Evolutionary conservation across 2,888 invertebrate genomes (phyloP).

Genomic region (Nudaria mundana): DNA sequence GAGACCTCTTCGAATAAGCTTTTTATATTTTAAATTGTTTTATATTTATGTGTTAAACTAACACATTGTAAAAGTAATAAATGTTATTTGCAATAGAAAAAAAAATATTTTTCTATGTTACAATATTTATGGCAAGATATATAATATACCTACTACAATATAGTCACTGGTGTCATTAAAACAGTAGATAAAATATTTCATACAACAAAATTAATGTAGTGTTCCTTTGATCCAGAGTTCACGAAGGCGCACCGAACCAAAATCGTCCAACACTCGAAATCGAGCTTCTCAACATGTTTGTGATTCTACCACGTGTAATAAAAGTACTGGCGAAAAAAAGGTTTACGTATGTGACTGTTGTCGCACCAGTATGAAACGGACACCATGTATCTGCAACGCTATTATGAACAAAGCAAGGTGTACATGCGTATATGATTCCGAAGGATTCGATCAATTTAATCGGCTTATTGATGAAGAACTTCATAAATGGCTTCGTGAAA

Average conservation of each 20-base stretch:
- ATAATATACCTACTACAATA: too few species aligned
- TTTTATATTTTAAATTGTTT: too few species aligned
- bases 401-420: not conserved
- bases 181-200: too few species aligned
- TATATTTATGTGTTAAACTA: too few species aligned
- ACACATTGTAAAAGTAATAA: too few species aligned
- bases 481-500: conserved; percentile 36
- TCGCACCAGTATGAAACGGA: not conserved
- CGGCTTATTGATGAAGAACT: conserved; percentile 27
- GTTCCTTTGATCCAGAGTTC: not conserved
- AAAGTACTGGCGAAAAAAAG: not conserved
- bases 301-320: not conserved
- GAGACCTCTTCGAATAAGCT: not conserved
- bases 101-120: too few species aligned
- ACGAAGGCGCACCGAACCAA: not conserved
- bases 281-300: not conserved
- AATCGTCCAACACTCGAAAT: not conserved
- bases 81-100: too few species aligned
- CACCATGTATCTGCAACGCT: not conserved
- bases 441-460: conserved; percentile 9
- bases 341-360: not conserved
- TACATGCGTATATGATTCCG: not conserved
- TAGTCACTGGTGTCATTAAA: too few species aligned
- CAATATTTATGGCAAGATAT: not conserved
- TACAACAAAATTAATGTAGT: not conserved